Conservation (phyloP, 1,140 invertebrate genomes). For the Atta texana region DNA sequence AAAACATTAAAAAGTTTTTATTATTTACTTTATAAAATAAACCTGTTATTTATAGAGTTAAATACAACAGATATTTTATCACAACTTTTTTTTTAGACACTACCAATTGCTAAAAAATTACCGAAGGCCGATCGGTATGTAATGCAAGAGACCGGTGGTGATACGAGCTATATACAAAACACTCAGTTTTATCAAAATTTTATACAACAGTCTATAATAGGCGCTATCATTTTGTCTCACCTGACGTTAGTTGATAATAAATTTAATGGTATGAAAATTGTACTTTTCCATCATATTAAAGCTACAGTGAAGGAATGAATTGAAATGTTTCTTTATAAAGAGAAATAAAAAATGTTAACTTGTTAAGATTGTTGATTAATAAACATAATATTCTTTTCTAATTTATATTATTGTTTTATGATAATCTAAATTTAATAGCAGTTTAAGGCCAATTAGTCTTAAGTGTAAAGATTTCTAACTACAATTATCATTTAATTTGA, state of each 20-base stretch:
- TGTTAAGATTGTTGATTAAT: background rate
- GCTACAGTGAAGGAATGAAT: background rate
- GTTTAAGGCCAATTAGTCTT: too few species aligned
- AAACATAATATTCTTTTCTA: too few species aligned
- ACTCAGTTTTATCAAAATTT: background rate
- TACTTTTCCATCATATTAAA: background rate
- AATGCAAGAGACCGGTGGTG: conserved; percentile 33
- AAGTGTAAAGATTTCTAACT: background rate
- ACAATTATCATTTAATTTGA: background rate
- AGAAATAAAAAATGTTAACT: background rate
- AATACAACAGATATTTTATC: background rate
- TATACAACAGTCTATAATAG: background rate
- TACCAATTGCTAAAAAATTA: conserved; percentile 16
- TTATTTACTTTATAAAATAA: background rate
- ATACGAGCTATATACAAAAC: background rate
- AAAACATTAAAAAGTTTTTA: background rate
- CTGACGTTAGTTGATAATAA: background rate
- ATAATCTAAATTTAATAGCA: background rate
- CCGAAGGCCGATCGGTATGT: conserved; percentile 44
- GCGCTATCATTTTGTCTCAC: conserved; percentile 32
- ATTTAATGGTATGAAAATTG: conserved; percentile 28
- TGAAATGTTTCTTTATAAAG: background rate
- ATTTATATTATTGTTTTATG: too few species aligned
- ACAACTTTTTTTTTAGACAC: conserved; percentile 33
- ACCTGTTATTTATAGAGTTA: background rate